Conservation (phyloP, 2,888 invertebrate species). For the Cancer borealis region DNA sequence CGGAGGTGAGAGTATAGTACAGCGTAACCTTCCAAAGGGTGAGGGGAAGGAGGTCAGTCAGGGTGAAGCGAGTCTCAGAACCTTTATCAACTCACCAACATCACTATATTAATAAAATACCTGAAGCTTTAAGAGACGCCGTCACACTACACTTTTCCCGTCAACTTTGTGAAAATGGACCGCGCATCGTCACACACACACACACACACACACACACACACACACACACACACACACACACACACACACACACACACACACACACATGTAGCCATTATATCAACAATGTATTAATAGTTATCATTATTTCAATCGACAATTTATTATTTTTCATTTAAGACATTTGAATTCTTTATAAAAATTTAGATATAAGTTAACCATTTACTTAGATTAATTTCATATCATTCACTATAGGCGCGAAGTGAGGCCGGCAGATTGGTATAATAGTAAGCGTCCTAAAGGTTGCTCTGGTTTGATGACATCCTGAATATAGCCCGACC, state of each 20-base stretch:
- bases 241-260: conserved; percentile 45
- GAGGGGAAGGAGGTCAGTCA: neutral
- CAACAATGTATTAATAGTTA: neutral
- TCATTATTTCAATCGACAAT: too few relatives aligned
- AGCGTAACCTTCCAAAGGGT: neutral
- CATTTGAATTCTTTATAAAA: too few relatives aligned
- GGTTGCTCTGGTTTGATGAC: too few relatives aligned
- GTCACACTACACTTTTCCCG: too few relatives aligned
- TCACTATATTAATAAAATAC: neutral
- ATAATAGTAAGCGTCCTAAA: too few relatives aligned
- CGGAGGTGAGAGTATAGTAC: neutral
- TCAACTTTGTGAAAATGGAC: neutral
- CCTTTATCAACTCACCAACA: neutral
- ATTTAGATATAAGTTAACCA: too few relatives aligned
- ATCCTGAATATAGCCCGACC: too few relatives aligned
- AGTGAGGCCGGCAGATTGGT: too few relatives aligned
- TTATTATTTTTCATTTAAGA: neutral
- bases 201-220: conserved; percentile 45
- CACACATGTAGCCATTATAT: neutral
- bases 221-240: conserved; percentile 45
- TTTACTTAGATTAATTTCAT: too few relatives aligned
- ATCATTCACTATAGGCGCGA: too few relatives aligned
- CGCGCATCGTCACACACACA: conserved; percentile 1
- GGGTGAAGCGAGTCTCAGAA: neutral
- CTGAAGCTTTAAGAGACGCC: too few relatives aligned